These are phyloP conservation scores for Erebia aethiops DNA, from an alignment of 2,888 invertebrate species.

Conservation along the genomic window DNA sequence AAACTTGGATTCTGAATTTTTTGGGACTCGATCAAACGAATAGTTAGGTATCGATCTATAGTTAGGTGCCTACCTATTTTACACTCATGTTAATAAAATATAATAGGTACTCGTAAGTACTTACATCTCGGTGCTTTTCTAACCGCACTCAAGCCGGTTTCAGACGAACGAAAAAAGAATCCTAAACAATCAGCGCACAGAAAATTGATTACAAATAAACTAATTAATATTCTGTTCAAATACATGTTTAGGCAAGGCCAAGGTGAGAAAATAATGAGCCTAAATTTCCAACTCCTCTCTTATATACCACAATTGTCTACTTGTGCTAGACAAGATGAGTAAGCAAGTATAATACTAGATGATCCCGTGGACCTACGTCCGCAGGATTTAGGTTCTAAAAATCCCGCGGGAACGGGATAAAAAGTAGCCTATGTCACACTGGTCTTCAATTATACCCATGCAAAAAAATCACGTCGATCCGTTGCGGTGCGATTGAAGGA, in stretches of 20 bases:
- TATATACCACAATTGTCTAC: slow-evolving; percentile 21
- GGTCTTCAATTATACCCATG: too few relatives aligned
- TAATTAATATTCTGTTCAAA: slow-evolving; percentile 38
- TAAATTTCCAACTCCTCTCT: slow-evolving; percentile 15
- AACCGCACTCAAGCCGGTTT: slow-evolving; percentile 59
- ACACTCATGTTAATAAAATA: not conserved
- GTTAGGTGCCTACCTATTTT: too few relatives aligned
- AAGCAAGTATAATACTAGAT: too few relatives aligned
- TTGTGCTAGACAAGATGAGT: not conserved
- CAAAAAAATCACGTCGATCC: too few relatives aligned
- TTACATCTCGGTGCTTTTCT: slow-evolving; percentile 72
- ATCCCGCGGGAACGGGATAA: too few relatives aligned
- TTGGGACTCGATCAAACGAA: too few relatives aligned
- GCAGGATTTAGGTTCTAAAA: too few relatives aligned
- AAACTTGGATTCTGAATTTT: too few relatives aligned
- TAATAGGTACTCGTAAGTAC: slow-evolving; percentile 45
- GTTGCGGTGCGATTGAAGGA: too few relatives aligned
- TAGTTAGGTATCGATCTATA: too few relatives aligned
- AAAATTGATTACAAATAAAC: slow-evolving; percentile 42
- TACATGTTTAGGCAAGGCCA: slow-evolving; percentile 50
- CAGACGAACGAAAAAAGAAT: slow-evolving; percentile 54
- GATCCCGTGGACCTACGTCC: too few relatives aligned
- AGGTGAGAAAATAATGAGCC: slow-evolving; percentile 11
- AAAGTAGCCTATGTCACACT: too few relatives aligned
- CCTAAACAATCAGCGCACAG: slow-evolving; percentile 36